Base-by-base conservation (phyloP, 1,140 invertebrate species). In the Euura lappo region DNA sequence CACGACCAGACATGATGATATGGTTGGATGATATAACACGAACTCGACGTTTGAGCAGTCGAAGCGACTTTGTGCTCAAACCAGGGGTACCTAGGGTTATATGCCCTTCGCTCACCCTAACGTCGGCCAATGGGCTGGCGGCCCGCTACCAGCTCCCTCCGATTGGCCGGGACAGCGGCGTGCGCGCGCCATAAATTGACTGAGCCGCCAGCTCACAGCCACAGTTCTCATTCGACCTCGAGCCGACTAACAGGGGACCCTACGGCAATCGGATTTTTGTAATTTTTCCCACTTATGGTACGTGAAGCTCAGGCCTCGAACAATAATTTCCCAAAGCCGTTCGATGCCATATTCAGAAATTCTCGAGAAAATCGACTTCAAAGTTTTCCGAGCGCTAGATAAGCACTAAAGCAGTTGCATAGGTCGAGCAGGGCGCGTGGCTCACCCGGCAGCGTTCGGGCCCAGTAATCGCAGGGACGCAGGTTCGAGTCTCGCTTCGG, bases 1-100 rank as follows among this genome's bases (percentile, higher is more conserved):
- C 90, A 76, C 90, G 88, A 69, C 89, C 89, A 83, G 89, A 89
- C 90, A 91, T 90, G 11, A 51, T 74, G 51, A 28, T 28, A 28
- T 28, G 28, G 28, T 60, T 4, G 10, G 13, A 60, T 4, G 5
- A 60, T 3, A 60, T 2, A 51, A 60, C 3, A 60, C 51, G 51
- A 11, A 60, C 51, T 0, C 3, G 0, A 4, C 51, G 51, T n/a
- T 60, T n/a, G 51, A 3, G 6, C 10, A 2, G 51, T 0, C 51
- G 4, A 60, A 60, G 51, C 6, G 2, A 6, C 51, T 60, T n/a
- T 60, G 47, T 51, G 51, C 51, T n/a, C 8, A 11, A 28, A 28
- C 8, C 13, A 11, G 3, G 51, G 51, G 3, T 8, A n/a, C 51
- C 6, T 60, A 4, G 6, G 6, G 3, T 60, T 60, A 28, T 60